A percentile compares a stretch with the other conserved stretches of the same genome.
Conservation (phyloP, 2,113 vertebrate genomes). For the Lophotis ruficrista region DNA sequence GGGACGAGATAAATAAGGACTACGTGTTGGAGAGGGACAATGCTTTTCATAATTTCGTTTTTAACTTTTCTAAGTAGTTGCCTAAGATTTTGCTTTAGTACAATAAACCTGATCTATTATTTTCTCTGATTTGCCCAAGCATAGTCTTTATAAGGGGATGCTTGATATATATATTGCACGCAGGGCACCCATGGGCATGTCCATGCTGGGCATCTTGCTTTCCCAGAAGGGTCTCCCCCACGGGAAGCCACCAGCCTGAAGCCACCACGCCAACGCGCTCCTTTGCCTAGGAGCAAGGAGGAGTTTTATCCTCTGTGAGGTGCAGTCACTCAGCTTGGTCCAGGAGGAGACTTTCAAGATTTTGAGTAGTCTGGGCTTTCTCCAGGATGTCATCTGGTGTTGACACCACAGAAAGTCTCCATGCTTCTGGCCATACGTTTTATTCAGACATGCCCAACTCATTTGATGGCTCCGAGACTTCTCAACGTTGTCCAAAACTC, state of each 20-base stretch:
- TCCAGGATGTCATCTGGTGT: background rate
- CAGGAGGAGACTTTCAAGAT: background rate
- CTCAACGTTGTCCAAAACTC: fast-evolving
- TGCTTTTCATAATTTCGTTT: background rate
- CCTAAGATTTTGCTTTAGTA: background rate
- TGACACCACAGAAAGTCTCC: background rate
- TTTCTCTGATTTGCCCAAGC: background rate
- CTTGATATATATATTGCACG: too few relatives aligned
- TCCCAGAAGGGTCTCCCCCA: background rate
- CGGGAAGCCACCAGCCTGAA: background rate
- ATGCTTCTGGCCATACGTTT: background rate
- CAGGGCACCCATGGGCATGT: background rate
- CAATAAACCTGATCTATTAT: background rate
- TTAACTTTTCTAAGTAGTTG: background rate
- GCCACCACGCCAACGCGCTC: background rate
- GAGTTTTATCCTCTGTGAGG: background rate
- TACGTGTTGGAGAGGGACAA: background rate
- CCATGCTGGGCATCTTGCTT: background rate
- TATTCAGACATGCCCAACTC: fast-evolving
- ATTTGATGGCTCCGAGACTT: fast-evolving
- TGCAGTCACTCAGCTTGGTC: background rate
- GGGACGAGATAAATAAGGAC: background rate
- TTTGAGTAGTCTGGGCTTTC: background rate
- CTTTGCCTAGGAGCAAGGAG: background rate
- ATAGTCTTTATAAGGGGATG: background rate